Base-by-base conservation (phyloP, 2,888 invertebrate genomes). In the Pseudeuparius sepicola region DNA sequence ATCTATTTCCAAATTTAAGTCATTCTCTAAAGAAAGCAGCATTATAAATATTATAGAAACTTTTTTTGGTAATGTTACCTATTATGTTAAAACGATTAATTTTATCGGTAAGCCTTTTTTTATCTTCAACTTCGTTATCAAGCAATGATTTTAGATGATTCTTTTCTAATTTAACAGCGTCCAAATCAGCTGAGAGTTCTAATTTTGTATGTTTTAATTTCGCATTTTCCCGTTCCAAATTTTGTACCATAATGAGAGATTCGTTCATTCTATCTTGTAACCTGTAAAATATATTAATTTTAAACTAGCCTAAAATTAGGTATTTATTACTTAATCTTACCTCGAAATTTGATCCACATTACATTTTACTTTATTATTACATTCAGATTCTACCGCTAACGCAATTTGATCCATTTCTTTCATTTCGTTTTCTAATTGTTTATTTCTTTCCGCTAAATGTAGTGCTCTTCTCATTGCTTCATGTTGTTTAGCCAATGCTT, bases 381-480 rank as follows among this genome's bases (percentile, higher is more conserved):
- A 83, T 52, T 83, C 80, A 20, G 76, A 72, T 63, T 86, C 85
- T 7, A 85, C 78, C 43, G 73, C 73, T 39, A 85, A 58, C 2
- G 85, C 84, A 43, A 82, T 70, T 44, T 73, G 68, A 55, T 84
- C 84, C 29, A 85, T 71, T 53, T 81, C 80, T 43, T 71, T 68
- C 42, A 85, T 53, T 57, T 84, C 80, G 38, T 75, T 73, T 57
- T 83, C 76, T 31, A 86, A 57, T 37, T 64, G 64, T 53, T 74
- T 74, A 51, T 84, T 85, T 47, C 75, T 70, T 45, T 81, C 79
- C n/a, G 82, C 81, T 33, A 84, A 66, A 50, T 67, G 67, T 25
- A 85, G 61, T 4, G 85, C 84, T 45, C 78, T 65, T 26, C 78
- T 66, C 83, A 85, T 85, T 3, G 85, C 86, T 55, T 85, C 84